Evolutionary conservation across 2,888 invertebrate species (phyloP).

Genomic region (Dascillus cervinus): DNA sequence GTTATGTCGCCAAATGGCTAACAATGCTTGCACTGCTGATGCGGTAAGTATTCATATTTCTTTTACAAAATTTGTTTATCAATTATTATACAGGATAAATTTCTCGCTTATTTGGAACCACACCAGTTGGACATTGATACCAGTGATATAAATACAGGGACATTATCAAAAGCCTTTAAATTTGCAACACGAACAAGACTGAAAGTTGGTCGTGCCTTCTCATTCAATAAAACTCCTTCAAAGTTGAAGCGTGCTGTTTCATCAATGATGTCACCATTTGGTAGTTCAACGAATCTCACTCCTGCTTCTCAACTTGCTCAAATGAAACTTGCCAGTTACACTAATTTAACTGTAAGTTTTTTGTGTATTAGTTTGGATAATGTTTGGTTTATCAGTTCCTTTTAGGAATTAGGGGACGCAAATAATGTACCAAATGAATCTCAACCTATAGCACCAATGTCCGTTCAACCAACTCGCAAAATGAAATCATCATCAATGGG

Average conservation of each 20-base stretch:
- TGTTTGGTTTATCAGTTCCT: constrained; percentile 19
- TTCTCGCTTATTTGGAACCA: constrained; percentile 68
- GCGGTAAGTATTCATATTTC: constrained; percentile 59
- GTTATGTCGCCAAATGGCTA: constrained; percentile 85
- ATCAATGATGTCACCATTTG: constrained; percentile 88
- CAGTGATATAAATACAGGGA: constrained; percentile 78
- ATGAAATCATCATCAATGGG: constrained; percentile 58
- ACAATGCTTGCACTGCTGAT: constrained; percentile 87
- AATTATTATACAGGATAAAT: constrained; percentile 60
- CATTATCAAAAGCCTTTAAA: constrained; percentile 85
- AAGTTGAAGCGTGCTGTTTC: constrained; percentile 91
- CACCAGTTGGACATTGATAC: constrained; percentile 83
- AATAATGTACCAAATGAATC: constrained; percentile 45
- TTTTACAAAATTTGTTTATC: constrained; percentile 4
- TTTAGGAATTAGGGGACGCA: constrained; percentile 66
- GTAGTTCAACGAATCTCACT: constrained; percentile 74
- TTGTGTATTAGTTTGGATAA: background rate
- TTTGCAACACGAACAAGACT: constrained; percentile 76
- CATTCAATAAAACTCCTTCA: constrained; percentile 91
- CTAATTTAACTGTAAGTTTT: constrained; percentile 71
- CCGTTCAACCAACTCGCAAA: constrained; percentile 79
- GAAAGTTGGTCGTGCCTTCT: constrained; percentile 89
- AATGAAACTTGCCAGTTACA: constrained; percentile 79
- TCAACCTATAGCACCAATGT: constrained; percentile 65
- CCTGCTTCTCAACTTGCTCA: constrained; percentile 78